Conservation (phyloP, 2,113 vertebrate species). For the Tragelaphus strepsiceros region DNA sequence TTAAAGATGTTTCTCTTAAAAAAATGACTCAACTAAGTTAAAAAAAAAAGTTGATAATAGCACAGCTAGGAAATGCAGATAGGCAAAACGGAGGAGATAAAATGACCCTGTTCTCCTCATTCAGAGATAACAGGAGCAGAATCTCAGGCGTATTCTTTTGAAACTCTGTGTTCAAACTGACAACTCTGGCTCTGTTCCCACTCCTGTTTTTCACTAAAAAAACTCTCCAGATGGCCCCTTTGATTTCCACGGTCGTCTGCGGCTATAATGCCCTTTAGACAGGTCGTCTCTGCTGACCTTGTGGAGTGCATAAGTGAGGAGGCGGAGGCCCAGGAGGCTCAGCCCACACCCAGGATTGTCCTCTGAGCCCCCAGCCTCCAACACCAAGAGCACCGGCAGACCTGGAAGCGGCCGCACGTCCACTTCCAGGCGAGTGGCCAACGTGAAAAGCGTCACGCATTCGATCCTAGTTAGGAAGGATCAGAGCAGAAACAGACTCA, state of each 20-base stretch:
- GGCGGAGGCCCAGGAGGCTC: background rate
- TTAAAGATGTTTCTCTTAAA: background rate
- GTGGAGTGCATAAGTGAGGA: background rate
- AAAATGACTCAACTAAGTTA: background rate
- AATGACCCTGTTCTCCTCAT: background rate
- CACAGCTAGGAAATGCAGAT: background rate
- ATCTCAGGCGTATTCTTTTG: background rate
- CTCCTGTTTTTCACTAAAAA: background rate
- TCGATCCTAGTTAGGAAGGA: background rate
- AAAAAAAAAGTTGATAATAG: background rate
- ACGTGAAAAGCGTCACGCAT: accelerated
- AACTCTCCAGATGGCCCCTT: background rate
- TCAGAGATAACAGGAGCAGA: background rate
- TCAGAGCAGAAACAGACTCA: background rate
- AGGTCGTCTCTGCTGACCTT: accelerated
- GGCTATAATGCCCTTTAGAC: accelerated
- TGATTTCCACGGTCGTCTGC: background rate
- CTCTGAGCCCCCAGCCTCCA: background rate
- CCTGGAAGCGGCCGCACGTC: accelerated
- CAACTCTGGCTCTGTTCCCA: background rate
- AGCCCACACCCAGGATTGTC: background rate
- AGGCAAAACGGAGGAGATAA: background rate
- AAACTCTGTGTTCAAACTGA: background rate
- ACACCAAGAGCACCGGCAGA: background rate
- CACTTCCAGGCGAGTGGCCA: background rate